These are phyloP conservation scores for Xerus rutilus DNA, from an alignment of 2,797 vertebrate genomes.

Conservation along the genomic window DNA sequence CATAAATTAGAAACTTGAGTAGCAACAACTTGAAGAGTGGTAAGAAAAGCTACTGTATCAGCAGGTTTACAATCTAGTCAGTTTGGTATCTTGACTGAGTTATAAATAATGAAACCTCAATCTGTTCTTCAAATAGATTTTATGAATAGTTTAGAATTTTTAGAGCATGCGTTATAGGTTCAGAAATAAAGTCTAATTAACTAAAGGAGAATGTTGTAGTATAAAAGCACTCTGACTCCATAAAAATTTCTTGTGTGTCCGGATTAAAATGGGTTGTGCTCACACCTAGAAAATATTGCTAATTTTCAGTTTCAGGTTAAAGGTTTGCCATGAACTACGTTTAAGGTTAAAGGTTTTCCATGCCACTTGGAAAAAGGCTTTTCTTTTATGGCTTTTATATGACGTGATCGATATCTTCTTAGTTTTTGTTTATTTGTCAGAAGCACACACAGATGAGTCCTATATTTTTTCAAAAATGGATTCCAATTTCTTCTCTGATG, in stretches of 20 bases:
- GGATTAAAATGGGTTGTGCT: constrained; percentile 74
- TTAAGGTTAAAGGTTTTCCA: constrained; percentile 23
- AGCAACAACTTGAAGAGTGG: constrained; percentile 54
- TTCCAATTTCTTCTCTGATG: neutral
- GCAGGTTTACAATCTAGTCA: constrained; percentile 73
- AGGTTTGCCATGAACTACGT: constrained; percentile 25
- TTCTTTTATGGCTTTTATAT: constrained; percentile 51
- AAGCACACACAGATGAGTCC: constrained; percentile 46
- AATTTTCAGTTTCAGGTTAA: constrained; percentile 54
- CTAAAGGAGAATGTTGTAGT: constrained; percentile 66
- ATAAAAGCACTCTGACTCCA: constrained; percentile 71
- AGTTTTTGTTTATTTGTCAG: constrained; percentile 55
- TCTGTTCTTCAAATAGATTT: constrained; percentile 73
- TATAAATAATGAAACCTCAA: constrained; percentile 74
- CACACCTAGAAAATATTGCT: constrained; percentile 57
- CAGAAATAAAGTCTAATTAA: constrained; percentile 81
- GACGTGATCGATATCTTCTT: constrained; percentile 46
- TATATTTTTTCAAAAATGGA: constrained; percentile 55
- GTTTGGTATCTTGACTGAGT: constrained; percentile 70
- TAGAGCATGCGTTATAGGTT: constrained; percentile 71
- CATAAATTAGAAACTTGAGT: constrained; percentile 79
- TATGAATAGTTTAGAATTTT: constrained; percentile 80
- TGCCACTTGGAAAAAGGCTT: constrained; percentile 38
- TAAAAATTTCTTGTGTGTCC: constrained; percentile 68
- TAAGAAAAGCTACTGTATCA: constrained; percentile 75